Evolutionary conservation across 2,797 vertebrate species (phyloP), one percentile per base, ranked within the genome.

Genomic region (Sebastes elongatus): DNA sequence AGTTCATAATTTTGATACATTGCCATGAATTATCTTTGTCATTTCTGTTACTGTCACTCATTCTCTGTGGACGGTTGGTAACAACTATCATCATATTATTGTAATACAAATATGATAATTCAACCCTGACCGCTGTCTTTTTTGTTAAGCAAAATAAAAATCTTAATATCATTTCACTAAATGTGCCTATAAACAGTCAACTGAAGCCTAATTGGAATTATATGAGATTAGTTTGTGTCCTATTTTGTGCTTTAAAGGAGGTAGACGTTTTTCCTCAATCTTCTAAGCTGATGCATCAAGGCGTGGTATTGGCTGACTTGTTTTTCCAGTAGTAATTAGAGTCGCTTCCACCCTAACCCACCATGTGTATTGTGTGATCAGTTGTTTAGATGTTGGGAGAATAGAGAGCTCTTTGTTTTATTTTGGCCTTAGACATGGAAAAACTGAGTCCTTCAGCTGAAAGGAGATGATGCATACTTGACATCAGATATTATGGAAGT

Each of bases 321-420:
- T 56, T 74, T 86, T 91, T 74, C 78, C 74, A 78, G 52, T 71
- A 78, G 56, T 64, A 60, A 46, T 72, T 35, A 55, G 52, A 74
- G 63, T 65, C 20, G 20, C 56, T 82, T 81, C 76, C 38, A 62
- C 60, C 28, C 28, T 30, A 53, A 32, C 62, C 30, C 27, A 46
- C 57, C 16, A 10, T 56, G 62, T 46, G 6, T 62, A 80, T 65
- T 83, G 66, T 80, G 66, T 61, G 81, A 66, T 77, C 7, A 32
- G 33, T 67, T 85, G 79, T 90, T 90, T 89, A 82, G 76, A 86
- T 69, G 76, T 80, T 61, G 25, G 67, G 73, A 84, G 60, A 60
- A 93, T 33, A 92, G 52, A 83, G 74, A 32, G 60, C 71, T 74
- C 81, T 92, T 90, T 92, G 88, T 93, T 86, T 88, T 33, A 18